Evolutionary conservation across 2,797 vertebrate species (phyloP).

Genomic region (Scomberomorus guttatus): DNA sequence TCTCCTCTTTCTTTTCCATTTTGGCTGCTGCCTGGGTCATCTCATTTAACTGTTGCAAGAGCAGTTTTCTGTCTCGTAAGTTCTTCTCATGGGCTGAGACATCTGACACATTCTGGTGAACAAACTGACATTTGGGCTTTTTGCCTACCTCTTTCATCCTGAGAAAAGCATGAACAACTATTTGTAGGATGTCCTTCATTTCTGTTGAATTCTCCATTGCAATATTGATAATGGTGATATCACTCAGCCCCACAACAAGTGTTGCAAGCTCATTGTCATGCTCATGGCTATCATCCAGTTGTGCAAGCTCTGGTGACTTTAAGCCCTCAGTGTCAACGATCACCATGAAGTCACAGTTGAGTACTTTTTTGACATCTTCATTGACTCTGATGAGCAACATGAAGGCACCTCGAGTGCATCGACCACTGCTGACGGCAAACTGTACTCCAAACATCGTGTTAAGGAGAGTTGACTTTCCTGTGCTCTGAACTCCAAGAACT

Average conservation of each 20-base stretch:
- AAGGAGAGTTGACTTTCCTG: conserved; percentile 84
- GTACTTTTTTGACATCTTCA: conserved; percentile 69
- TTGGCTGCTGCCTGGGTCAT: conserved; percentile 79
- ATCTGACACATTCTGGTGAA: conserved; percentile 83
- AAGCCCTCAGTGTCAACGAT: conserved; percentile 84
- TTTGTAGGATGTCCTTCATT: conserved; percentile 83
- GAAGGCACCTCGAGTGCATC: conserved; percentile 84
- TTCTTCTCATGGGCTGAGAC: conserved; percentile 82
- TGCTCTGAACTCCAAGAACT: conserved; percentile 84
- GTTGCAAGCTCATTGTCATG: conserved; percentile 85
- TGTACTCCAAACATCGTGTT: conserved; percentile 88
- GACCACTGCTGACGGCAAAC: conserved; percentile 86
- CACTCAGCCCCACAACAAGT: conserved; percentile 81
- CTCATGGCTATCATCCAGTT: conserved; percentile 78
- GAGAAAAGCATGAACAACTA: conserved; percentile 81
- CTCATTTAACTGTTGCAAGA: conserved; percentile 75
- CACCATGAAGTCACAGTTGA: conserved; percentile 82
- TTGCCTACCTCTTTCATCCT: conserved; percentile 81
- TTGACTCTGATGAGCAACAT: conserved; percentile 81
- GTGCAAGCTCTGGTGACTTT: conserved; percentile 79
- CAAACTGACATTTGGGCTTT: conserved; percentile 80
- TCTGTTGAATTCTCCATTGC: conserved; percentile 82
- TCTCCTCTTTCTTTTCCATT: conserved; percentile 76
- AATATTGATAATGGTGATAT: conserved; percentile 82
- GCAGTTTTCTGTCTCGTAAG: conserved; percentile 75